A percentile compares a stretch with the other conserved stretches of the same genome.
Conservation (phyloP, 2,888 invertebrate species). For the Cataglyphis rosenhaueri region DNA sequence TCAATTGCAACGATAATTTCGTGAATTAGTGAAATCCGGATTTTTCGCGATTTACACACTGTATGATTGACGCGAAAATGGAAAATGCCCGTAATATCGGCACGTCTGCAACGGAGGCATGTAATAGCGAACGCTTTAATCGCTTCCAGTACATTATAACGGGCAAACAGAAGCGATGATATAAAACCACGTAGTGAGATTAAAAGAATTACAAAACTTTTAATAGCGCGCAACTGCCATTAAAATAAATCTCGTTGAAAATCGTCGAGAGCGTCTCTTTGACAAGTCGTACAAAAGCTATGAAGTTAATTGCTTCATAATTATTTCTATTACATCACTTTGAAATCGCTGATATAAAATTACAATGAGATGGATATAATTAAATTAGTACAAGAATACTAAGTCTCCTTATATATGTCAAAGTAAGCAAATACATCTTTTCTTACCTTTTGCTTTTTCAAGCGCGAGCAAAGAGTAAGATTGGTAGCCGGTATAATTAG, state of each 20-base stretch:
- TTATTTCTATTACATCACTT: constrained; percentile 1
- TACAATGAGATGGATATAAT: neutral
- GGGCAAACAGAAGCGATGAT: constrained; percentile 57
- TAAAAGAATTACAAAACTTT: constrained; percentile 72
- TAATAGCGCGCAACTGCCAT: constrained; percentile 67
- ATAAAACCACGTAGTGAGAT: constrained; percentile 68
- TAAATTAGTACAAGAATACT: constrained; percentile 37
- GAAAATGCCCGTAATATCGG: constrained; percentile 59
- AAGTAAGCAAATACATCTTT: neutral
- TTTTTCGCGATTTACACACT: constrained; percentile 29
- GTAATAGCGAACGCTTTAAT: constrained; percentile 67
- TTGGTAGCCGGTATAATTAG: constrained; percentile 51
- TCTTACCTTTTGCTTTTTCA: constrained; percentile 4
- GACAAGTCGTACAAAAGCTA: constrained; percentile 6
- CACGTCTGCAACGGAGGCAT: constrained; percentile 55
- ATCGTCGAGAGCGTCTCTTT: constrained; percentile 14
- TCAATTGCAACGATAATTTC: constrained; percentile 31
- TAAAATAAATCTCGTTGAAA: constrained; percentile 49
- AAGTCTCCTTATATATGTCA: constrained; percentile 28
- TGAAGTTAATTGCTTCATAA: constrained; percentile 28
- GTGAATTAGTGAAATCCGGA: constrained; percentile 25
- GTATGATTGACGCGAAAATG: constrained; percentile 33
- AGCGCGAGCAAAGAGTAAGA: constrained; percentile 36
- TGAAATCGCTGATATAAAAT: constrained; percentile 14
- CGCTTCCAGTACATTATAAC: constrained; percentile 62